Evolutionary conservation across 2,797 vertebrate species (phyloP), one percentile per base, ranked within the genome.

Genomic region (Melanogrammus aeglefinus): DNA sequence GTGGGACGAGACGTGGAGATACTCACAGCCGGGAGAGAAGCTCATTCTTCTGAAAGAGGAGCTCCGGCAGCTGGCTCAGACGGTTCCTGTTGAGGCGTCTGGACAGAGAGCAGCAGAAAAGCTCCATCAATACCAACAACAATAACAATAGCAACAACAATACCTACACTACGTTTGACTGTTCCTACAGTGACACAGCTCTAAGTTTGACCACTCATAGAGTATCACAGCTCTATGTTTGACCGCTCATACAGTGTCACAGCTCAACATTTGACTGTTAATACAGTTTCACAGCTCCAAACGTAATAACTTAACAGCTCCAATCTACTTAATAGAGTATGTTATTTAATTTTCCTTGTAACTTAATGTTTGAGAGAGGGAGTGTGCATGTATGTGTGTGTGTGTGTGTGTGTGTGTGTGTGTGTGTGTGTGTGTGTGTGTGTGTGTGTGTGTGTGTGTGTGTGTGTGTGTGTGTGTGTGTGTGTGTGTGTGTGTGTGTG

Each of bases 11-110:
- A 4, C 4, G 33, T 38, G 39, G 33, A 73, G 35, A 35, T n/a
- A 97, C 96, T 97, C 84, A 98, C 97, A 98, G 94, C 85, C 97
- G 93, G 0, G 94, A 96, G 79, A 98, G 91, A 0, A 91, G 95
- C 81, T 96, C 96, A 47, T 97, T 98, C 87, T 97, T 96, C 93
- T 97, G 96, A 84, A 98, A 98, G 72, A 98, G 95, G 63, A 98
- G 93, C 82, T 98, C 97, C 0, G 96, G 96, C 72, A 98, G 79
- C 1, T 89, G 88, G 36, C 95, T 94, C 74, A 98, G 94, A 82
- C 92, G 96, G 83, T 98, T 98, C 83, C 95, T 95, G 92, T 98
- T 98, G 81, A 98, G 94, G 1, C 97, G 96, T 14, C 97, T 98
- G 39, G 2, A 88, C 36, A 4, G 39, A 80, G 57, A 10, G 2